Conservation (phyloP, 92 coral and sea anemone species). For the Chrysogorgia sp. region DNA sequence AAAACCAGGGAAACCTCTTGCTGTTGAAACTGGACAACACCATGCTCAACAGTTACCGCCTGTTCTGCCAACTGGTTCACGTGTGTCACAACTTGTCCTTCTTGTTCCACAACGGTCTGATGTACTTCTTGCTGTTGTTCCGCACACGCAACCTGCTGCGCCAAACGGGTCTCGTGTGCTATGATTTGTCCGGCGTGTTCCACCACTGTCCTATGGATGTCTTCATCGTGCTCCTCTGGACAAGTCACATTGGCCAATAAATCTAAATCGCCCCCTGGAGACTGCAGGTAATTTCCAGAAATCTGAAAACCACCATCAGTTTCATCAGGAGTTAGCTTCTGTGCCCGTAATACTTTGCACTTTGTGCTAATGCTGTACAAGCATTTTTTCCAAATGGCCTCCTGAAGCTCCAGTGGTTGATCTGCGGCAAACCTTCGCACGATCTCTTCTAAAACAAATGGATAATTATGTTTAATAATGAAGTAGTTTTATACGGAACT, state of each 20-base stretch:
- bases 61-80: conserved; percentile 30
- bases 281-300: neutral
- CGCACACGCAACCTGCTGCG: neutral
- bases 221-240: conserved; percentile 27
- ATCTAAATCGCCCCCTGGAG: conserved; percentile 28
- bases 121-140: conserved; percentile 29
- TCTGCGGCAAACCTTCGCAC: conserved; percentile 56
- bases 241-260: conserved; percentile 34
- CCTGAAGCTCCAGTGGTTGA: conserved; percentile 47
- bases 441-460: conserved; percentile 69
- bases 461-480: no score
- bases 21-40: conserved; percentile 28
- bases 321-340: conserved; percentile 34
- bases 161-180: conserved; percentile 14
- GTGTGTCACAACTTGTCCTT: conserved; percentile 6
- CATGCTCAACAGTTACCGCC: conserved; percentile 23
- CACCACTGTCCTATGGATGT: conserved; percentile 2
- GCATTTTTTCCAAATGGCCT: conserved; percentile 66
- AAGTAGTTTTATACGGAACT: no score
- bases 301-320: conserved; percentile 6
- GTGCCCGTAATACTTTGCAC: conserved; percentile 65
- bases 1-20: conserved; percentile 28
- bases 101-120: conserved; percentile 24
- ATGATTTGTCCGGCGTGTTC: conserved; percentile 17
- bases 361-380: conserved; percentile 68